Conservation (phyloP, 2,113 vertebrate species). For the Sander vitreus region DNA sequence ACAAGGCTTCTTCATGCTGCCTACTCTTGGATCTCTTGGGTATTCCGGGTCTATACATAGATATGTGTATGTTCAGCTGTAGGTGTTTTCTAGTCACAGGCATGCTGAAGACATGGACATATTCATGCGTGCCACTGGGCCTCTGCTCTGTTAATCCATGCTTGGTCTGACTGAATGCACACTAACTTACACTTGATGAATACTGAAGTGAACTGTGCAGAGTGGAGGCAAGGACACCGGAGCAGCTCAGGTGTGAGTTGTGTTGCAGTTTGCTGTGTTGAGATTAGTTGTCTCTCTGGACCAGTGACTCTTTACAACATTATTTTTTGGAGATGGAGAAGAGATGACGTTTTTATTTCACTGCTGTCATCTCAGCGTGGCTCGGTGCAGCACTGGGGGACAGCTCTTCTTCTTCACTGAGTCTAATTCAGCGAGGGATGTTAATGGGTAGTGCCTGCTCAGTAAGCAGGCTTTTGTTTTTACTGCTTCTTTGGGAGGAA, state of each 20-base stretch:
- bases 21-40: not conserved
- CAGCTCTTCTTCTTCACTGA: conserved; percentile 33
- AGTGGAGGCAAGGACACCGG: conserved; percentile 48
- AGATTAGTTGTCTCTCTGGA: conserved; percentile 57
- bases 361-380: conserved; percentile 7
- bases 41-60: not conserved
- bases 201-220: conserved; percentile 37
- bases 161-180: conserved; percentile 46
- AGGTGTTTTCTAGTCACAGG: conserved; percentile 10
- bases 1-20: not conserved
- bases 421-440: conserved; percentile 19
- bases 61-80: conserved; percentile 5
- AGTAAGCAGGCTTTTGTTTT: conserved; percentile 51
- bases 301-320: conserved; percentile 55
- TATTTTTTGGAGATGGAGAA: conserved; percentile 56
- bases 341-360: conserved; percentile 60
- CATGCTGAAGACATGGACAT: conserved; percentile 9
- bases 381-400: not conserved
- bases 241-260: conserved; percentile 64
- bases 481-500: conserved; percentile 41
- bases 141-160: conserved; percentile 48
- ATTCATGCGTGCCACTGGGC: not conserved
- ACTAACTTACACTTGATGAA: conserved; percentile 54
- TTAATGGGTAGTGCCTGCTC: conserved; percentile 38
- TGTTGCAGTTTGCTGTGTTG: conserved; percentile 36